Percentiles rank a stretch among this genome's conserved stretches.
phyloP scores from a whole-genome alignment of 2,888 invertebrate genomes.

The Masnerella sp. region DNA sequence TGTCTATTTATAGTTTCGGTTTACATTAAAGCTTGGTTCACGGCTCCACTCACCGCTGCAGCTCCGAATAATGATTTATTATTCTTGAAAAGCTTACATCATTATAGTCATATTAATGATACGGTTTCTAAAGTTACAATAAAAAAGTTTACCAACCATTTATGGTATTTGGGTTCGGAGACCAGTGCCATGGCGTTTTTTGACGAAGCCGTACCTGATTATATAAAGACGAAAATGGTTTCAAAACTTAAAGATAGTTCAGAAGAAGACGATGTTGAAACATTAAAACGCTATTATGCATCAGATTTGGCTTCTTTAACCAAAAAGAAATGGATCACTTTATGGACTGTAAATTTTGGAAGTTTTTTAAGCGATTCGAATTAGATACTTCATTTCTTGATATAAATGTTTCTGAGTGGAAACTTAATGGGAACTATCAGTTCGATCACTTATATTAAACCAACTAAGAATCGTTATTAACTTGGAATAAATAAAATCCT shows the following conservation, averaged over 20 bases:
- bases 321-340: slow-evolving; percentile 13
- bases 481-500: too few relatives aligned
- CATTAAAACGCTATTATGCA: slow-evolving; percentile 11
- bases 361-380: slow-evolving; percentile 7
- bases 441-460: too few relatives aligned
- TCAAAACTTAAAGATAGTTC: not conserved
- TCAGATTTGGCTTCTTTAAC: slow-evolving; percentile 2
- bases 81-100: slow-evolving; percentile 7
- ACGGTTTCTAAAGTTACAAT: not conserved
- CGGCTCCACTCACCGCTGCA: not conserved
- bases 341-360: not conserved
- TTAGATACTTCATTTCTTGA: slow-evolving; percentile 10
- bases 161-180: slow-evolving; percentile 5
- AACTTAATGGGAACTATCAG: too few relatives aligned
- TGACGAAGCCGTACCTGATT: slow-evolving; percentile 5
- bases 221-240: slow-evolving; percentile 10
- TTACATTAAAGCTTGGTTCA: not conserved
- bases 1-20: not conserved
- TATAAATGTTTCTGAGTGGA: too few relatives aligned
- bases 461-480: too few relatives aligned
- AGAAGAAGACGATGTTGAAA: not conserved
- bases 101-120: slow-evolving; percentile 1
- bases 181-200: slow-evolving; percentile 7
- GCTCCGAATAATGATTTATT: slow-evolving; percentile 2
- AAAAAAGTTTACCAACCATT: slow-evolving; percentile 8